Base-by-base conservation (phyloP, 2,888 invertebrate species). In the Atrina japonica region DNA sequence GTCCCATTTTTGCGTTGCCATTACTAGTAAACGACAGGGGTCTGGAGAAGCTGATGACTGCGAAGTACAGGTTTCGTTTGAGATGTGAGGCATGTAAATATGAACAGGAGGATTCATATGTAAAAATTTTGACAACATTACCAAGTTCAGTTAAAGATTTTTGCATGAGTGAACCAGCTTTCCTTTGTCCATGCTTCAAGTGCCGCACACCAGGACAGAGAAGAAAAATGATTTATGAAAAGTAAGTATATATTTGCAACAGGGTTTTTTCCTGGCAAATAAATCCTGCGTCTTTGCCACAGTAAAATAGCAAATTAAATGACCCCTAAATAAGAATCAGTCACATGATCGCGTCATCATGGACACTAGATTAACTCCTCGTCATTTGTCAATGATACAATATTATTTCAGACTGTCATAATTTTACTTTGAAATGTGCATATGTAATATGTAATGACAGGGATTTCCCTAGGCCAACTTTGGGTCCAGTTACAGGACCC, bases 1-100 rank as follows among this genome's bases (percentile, higher is more conserved):
- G 88, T 56, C 88, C 89, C 0, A 86, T 89, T 35, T 81, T 89
- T 66, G 89, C 88, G 9, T 73, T 89, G 29, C 86, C 86, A 1
- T 66, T 85, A 27, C 64, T 89, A 18, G 70, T 81, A 16, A 78
- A 85, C 50, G 77, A 80, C 35, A 56, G 73, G 0, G 67, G 66
- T 5, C 68, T 88, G 29, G 80, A 84, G 55, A 73, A 82, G 5
- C 59, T 82, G 40, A 88, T 86, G 66, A 75, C 67, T 18, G 81
- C 87, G 66, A 73, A 73, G 21, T 88, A 86, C 70, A 79, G 78
- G 75, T 83, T 75, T 66, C 43, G 75, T 60, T 79, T 70, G 43
- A 56, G 72, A 43, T 87, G 86, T 66, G 65, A 73, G 11, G 47
- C 65, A 16, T 87, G 86, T 77, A 78, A 78, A 25, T 76, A 80